A percentile compares a stretch with the other conserved stretches of the same genome.
phyloP scores from a whole-genome alignment of 1,140 invertebrate species.

The Laodelphax striatellus region DNA sequence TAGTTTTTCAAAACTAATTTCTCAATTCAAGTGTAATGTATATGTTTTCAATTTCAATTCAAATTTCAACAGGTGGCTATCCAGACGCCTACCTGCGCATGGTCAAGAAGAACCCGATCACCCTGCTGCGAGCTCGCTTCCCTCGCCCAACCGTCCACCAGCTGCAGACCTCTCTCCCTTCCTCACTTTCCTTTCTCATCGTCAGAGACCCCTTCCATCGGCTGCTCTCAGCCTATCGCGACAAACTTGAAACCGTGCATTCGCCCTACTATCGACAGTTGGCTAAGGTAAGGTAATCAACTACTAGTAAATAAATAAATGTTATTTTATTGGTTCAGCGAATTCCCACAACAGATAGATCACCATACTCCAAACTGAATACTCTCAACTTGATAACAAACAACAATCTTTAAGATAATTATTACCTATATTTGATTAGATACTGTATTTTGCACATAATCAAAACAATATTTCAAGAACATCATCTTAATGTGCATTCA shows the following conservation, averaged over 20 bases:
- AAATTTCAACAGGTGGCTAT: slow-evolving; percentile 22
- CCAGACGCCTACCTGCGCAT: slow-evolving; percentile 22
- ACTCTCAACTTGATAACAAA: no score
- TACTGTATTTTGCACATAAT: no score
- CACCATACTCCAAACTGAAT: no score
- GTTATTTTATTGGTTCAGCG: no score
- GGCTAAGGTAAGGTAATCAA: neutral
- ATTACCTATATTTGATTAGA: no score
- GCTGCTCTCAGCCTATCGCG: slow-evolving; percentile 80
- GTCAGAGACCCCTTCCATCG: slow-evolving; percentile 82
- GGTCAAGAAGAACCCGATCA: slow-evolving; percentile 24
- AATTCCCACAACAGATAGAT: no score
- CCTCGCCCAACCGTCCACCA: slow-evolving; percentile 56
- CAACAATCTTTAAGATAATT: no score
- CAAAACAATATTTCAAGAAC: no score
- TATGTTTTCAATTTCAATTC: neutral
- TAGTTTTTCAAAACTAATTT: no score
- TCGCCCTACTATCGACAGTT: slow-evolving; percentile 25
- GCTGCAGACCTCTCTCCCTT: slow-evolving; percentile 44
- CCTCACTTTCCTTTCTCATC: slow-evolving; percentile 69
- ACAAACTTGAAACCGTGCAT: slow-evolving; percentile 50
- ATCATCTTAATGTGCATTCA: no score
- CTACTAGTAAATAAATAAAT: no score
- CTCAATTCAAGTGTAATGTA: no score
- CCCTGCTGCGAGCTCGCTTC: slow-evolving; percentile 62